Percentiles rank a stretch among this genome's conserved stretches.
Conservation (phyloP, 2,113 vertebrate genomes). For the Hemibates koningsi region DNA sequence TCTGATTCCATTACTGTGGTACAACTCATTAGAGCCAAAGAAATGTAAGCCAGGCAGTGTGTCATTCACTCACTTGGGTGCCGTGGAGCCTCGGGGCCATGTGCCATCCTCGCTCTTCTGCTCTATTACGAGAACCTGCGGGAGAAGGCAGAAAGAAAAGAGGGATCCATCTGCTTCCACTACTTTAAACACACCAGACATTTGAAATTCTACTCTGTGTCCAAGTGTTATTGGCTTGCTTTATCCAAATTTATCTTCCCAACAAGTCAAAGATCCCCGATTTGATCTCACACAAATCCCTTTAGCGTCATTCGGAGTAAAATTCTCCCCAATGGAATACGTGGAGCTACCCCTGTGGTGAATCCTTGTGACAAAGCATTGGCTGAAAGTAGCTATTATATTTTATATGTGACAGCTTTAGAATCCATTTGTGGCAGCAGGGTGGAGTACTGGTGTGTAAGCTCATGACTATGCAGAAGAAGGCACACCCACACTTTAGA, state of each 20-base stretch:
- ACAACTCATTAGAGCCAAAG: background rate
- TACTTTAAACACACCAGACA: background rate
- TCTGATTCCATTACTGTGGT: background rate
- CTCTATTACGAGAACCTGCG: conserved; percentile 96
- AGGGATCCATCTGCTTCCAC: background rate
- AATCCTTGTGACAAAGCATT: background rate
- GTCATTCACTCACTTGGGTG: conserved; percentile 85
- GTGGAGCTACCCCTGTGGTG: background rate
- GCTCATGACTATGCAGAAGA: background rate
- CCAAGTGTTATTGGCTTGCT: background rate
- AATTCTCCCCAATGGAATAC: background rate
- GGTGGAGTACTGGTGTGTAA: background rate
- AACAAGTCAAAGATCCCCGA: background rate
- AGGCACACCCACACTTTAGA: background rate
- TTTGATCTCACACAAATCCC: background rate
- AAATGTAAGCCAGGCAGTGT: background rate
- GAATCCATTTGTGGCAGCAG: background rate
- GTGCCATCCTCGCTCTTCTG: conserved; percentile 95
- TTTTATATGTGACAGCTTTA: background rate
- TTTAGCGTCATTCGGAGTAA: background rate
- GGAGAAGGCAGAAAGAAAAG: background rate
- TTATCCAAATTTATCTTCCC: background rate
- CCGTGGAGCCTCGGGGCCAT: conserved; percentile 90
- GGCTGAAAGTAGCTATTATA: background rate
- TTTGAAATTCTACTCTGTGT: background rate